Evolutionary conservation across 1,140 invertebrate species (phyloP).

Genomic region (Helicoverpa armigera): DNA sequence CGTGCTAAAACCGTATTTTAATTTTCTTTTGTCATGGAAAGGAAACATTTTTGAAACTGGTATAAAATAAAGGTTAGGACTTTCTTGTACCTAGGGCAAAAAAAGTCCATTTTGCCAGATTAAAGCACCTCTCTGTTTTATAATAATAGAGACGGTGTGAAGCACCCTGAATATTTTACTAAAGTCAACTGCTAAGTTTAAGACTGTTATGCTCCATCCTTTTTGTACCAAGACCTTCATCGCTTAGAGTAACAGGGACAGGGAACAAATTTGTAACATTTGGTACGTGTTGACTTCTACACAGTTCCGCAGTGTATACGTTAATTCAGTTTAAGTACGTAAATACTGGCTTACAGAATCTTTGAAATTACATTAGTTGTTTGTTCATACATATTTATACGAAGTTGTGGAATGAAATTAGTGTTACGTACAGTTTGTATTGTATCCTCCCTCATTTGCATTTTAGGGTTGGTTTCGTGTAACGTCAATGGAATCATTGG

Average conservation of each 20-base stretch:
- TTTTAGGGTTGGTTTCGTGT: conserved; percentile 32
- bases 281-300: conserved; percentile 40
- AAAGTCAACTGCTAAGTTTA: conserved; percentile 57
- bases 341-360: conserved; percentile 43
- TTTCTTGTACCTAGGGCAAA: conserved; percentile 64
- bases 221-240: not conserved
- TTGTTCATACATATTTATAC: conserved; percentile 39
- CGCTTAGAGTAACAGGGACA: conserved; percentile 2
- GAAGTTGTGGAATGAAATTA: conserved; percentile 38
- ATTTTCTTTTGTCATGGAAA: too few relatives aligned
- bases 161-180: conserved; percentile 72
- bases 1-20: too few relatives aligned
- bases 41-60: too few relatives aligned
- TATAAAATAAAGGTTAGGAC: conserved; percentile 51
- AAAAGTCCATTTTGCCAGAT: conserved; percentile 81
- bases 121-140: conserved; percentile 74
- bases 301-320: conserved; percentile 20
- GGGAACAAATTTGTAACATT: conserved; percentile 29
- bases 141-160: conserved; percentile 72
- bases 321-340: conserved; percentile 38
- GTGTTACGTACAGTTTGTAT: conserved; percentile 25
- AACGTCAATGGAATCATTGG: not conserved
- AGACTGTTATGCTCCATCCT: conserved; percentile 18
- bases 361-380: conserved; percentile 41
- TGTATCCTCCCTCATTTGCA: conserved; percentile 31